Percentiles rank a stretch among this genome's conserved stretches.
These are phyloP conservation scores for Carapus acus DNA, from an alignment of 2,797 vertebrate species.

Conservation along the genomic window DNA sequence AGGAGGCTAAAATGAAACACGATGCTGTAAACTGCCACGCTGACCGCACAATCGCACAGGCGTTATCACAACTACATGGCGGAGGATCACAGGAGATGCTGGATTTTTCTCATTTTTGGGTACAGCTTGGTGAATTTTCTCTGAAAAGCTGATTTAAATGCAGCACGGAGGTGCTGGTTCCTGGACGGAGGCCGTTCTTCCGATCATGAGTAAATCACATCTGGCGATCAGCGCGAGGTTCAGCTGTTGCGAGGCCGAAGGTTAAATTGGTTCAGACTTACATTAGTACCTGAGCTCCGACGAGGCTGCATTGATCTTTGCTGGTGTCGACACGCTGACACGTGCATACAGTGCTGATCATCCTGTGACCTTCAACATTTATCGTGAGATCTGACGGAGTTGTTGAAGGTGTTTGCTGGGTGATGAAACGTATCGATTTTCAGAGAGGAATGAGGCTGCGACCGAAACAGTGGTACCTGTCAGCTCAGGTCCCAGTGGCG, in stretches of 20 bases:
- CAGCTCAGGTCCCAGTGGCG: constrained; percentile 8
- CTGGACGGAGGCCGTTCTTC: no score
- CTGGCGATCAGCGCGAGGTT: no score
- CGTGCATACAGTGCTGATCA: constrained; percentile 9
- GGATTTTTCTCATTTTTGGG: no score
- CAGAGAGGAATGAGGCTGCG: constrained; percentile 11
- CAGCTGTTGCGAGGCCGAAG: not conserved
- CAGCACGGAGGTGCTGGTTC: no score
- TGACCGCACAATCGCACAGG: no score
- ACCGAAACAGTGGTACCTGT: not conserved
- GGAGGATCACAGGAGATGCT: no score
- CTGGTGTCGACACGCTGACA: constrained; percentile 8
- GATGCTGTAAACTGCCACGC: no score
- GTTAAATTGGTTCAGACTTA: constrained; percentile 2
- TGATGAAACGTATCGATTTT: constrained; percentile 35
- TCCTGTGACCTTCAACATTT: constrained; percentile 8
- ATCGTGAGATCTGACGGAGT: constrained; percentile 7
- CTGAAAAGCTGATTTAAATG: no score
- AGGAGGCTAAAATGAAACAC: no score
- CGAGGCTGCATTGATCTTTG: not conserved
- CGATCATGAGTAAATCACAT: no score
- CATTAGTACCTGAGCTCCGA: not conserved
- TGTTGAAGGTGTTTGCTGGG: constrained; percentile 26
- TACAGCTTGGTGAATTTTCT: no score
- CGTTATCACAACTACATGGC: no score